Evolutionary conservation across 2,888 invertebrate species (phyloP).

Genomic region (Hofmannophila pseudospretella): DNA sequence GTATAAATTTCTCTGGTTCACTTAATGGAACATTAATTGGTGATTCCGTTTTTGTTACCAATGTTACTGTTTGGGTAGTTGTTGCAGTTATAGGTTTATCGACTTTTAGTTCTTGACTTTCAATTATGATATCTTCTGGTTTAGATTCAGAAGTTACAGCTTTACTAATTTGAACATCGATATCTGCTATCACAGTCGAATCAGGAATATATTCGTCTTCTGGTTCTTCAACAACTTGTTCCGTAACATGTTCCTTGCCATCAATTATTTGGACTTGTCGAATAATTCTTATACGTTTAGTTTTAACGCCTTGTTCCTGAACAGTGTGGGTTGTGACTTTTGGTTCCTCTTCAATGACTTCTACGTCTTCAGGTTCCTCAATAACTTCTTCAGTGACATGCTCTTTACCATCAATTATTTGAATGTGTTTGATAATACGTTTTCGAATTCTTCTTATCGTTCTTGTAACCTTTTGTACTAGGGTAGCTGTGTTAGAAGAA

Average conservation of each 20-base stretch:
- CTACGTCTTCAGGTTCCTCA: conserved; percentile 89
- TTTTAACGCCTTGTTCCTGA: conserved; percentile 46
- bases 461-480: conserved; percentile 87
- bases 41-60: not conserved
- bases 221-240: conserved; percentile 88
- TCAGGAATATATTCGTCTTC: conserved; percentile 59
- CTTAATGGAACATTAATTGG: not conserved
- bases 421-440: conserved; percentile 85
- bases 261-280: conserved; percentile 85
- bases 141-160: conserved; percentile 10
- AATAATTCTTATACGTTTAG: conserved; percentile 78
- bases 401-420: conserved; percentile 89
- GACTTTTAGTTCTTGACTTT: not conserved
- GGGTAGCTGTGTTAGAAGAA: conserved; percentile 71
- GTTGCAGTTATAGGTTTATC: conserved; percentile 1
- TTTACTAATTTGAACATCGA: conserved; percentile 36
- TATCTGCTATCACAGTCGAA: conserved; percentile 42
- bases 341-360: conserved; percentile 82
- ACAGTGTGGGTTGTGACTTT: conserved; percentile 36
- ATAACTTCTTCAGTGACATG: conserved; percentile 89
- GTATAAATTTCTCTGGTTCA: not conserved
- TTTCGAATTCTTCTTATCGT: conserved; percentile 84
- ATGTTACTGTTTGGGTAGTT: conserved; percentile 12
- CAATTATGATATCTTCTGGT: not conserved
- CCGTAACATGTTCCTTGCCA: conserved; percentile 87